Evolutionary conservation across 2,113 vertebrate genomes (phyloP), one percentile per base, ranked within the genome.

Genomic region (Notothenia rossii): DNA sequence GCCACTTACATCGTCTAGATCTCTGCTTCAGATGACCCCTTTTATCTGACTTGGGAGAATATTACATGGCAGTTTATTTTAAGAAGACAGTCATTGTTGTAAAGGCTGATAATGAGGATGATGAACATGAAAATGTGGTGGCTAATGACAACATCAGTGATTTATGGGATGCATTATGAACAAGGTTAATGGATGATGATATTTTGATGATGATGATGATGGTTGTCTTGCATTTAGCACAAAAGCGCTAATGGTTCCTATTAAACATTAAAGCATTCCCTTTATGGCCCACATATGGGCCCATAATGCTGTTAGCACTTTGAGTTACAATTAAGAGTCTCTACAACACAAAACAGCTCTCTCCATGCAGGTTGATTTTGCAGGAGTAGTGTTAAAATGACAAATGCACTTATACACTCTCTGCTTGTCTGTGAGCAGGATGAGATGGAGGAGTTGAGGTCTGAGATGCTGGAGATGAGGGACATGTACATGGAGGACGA

Each of bases 401-500:
- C 14, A 29, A 10, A 2, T 15, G 1, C 11, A 75, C 29, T 81
- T 46, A 58, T 7, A 22, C 46, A 29, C 13, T 10, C 10, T 66
- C 8, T 49, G 65, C 40, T 43, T 55, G 20, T 3, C 54, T 69
- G 29, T 74, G 22, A 53, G 43, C 91, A 99, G 98, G 98, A 99
- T 62, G 98, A 99, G 93, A 97, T 99, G 4, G 98, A 99, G 92
- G 98, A 99, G 94, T 92, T 98, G 77, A 95, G 98, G 0, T 97
- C 97, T 0, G 98, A 99, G 93, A 99, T 99, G 98, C 95, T 99
- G 94, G 98, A 99, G 95, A 99, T 99, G 98, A 93, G 98, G 58
- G 98, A 99, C 2, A 97, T 99, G 88, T 99, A 99, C 92, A 96
- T 99, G 96, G 98, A 99, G 90, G 98, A 99, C 64, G 98, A 99